Conservation (phyloP, 2,113 vertebrate species). For the Erpornis zantholeuca region DNA sequence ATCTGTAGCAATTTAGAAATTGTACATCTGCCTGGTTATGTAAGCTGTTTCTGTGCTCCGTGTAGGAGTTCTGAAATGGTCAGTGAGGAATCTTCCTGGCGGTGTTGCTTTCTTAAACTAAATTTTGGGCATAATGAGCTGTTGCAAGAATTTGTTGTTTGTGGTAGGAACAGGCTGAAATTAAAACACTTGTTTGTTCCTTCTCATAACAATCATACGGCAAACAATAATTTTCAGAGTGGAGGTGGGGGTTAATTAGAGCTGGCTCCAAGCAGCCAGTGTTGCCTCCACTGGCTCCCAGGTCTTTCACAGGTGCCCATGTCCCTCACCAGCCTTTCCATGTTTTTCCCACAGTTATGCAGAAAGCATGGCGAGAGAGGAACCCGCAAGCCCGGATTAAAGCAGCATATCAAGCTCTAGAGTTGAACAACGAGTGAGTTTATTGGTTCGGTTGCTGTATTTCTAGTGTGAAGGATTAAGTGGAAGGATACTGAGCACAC, state of each 20-base stretch:
- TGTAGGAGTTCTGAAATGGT: not conserved
- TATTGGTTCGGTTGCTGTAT: not conserved
- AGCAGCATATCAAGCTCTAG: conserved; percentile 94
- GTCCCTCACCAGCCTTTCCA: conserved; percentile 9
- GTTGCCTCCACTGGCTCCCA: not conserved
- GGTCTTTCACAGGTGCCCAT: not conserved
- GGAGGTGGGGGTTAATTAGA: not conserved
- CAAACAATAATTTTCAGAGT: not conserved
- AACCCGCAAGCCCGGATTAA: conserved; percentile 95
- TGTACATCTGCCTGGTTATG: not conserved
- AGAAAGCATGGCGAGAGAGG: conserved; percentile 97
- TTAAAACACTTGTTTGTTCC: not conserved
- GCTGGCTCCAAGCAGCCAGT: not conserved
- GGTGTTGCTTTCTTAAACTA: not conserved
- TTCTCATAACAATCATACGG: not conserved
- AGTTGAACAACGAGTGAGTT: conserved; percentile 96
- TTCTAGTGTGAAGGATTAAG: not conserved
- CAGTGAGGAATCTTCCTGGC: not conserved
- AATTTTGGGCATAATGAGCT: not conserved
- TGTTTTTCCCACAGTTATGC: conserved; percentile 85
- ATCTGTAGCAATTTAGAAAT: not conserved
- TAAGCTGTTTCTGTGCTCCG: not conserved
- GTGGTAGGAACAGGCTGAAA: not conserved
- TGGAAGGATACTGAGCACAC: not conserved
- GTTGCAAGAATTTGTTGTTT: not conserved